These are phyloP conservation scores for Ligdia adustata DNA, from an alignment of 2,888 invertebrate species.

Conservation along the genomic window DNA sequence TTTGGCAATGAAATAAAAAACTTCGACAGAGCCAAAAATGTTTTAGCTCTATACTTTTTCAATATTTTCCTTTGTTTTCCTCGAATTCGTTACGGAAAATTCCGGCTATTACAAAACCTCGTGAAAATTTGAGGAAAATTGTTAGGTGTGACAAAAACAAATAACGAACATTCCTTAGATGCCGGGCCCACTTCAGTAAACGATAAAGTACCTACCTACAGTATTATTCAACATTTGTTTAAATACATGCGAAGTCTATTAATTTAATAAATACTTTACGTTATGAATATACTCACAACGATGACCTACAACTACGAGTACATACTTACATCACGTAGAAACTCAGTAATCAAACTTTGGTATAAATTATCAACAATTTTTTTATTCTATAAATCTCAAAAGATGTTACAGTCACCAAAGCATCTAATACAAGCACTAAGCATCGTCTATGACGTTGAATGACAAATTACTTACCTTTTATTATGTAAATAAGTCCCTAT, in stretches of 20 bases:
- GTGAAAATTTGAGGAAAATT: constrained; percentile 11
- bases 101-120: constrained; percentile 7
- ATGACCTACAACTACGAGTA: no score
- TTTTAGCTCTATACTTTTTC: no score
- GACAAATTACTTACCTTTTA: constrained; percentile 35
- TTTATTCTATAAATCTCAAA: no score
- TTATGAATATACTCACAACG: no score
- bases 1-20: no score
- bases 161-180: not conserved
- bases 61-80: not conserved
- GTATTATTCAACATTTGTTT: no score
- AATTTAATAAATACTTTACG: no score
- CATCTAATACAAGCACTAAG: constrained; percentile 11
- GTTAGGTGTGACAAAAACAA: constrained; percentile 2
- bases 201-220: no score
- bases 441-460: constrained; percentile 23
- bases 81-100: constrained; percentile 1
- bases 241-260: no score
- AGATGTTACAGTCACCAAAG: not conserved
- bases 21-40: no score
- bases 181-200: not conserved
- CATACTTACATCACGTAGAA: not conserved
- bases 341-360: no score
- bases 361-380: no score
- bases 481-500: constrained; percentile 35